These are phyloP conservation scores for Callaeas wilsoni DNA, from an alignment of 2,113 vertebrate species.

Conservation along the genomic window DNA sequence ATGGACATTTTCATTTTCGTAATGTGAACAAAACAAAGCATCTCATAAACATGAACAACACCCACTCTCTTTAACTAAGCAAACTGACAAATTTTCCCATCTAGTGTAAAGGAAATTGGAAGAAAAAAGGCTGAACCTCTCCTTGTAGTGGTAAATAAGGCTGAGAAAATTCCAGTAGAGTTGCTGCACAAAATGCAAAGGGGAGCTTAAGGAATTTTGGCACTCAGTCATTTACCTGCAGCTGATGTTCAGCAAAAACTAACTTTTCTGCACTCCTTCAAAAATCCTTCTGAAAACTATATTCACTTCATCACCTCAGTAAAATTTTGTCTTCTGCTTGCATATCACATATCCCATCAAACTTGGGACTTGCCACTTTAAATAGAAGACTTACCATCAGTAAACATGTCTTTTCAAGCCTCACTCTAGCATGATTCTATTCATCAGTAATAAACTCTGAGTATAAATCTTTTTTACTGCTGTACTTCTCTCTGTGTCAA, in stretches of 20 bases:
- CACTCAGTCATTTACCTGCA: too few relatives aligned
- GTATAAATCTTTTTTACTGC: constrained; percentile 30
- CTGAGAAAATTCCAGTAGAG: neutral
- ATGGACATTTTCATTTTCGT: neutral
- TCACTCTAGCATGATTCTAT: neutral
- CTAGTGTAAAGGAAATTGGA: neutral
- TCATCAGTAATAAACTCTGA: constrained; percentile 32
- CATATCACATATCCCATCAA: constrained; percentile 7
- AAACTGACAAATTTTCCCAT: neutral
- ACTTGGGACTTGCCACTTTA: neutral
- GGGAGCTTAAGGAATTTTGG: neutral
- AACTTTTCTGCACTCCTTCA: neutral
- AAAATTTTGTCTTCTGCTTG: constrained; percentile 20
- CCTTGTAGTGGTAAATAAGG: neutral
- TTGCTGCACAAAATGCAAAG: neutral
- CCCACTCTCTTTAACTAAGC: neutral
- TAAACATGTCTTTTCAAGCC: constrained; percentile 2
- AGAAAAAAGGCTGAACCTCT: neutral
- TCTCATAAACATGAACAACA: neutral
- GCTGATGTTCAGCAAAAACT: neutral
- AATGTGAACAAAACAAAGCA: neutral
- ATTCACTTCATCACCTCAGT: neutral
- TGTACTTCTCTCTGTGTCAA: neutral
- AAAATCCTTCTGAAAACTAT: constrained; percentile 5
- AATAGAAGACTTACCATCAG: neutral